Evolutionary conservation across 2,888 invertebrate genomes (phyloP).

Genomic region (Macrosiphum euphorbiae): DNA sequence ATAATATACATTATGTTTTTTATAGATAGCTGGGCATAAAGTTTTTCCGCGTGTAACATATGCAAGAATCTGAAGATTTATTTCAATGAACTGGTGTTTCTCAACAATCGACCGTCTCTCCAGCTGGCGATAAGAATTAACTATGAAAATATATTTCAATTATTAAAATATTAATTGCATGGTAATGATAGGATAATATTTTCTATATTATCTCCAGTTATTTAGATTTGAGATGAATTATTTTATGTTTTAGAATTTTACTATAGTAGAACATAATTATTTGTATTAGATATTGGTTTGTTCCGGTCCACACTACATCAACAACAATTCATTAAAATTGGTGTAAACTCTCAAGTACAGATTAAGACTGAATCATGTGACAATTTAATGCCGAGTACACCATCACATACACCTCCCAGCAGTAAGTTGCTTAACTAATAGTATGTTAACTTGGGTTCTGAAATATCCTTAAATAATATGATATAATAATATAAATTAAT

Average conservation of each 20-base stretch:
- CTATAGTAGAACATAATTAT: conserved; percentile 51
- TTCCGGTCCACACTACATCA: conserved; percentile 49
- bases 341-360: conserved; percentile 61
- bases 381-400: conserved; percentile 54
- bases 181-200: conserved; percentile 15
- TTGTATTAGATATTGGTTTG: conserved; percentile 63
- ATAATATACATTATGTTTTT: conserved; percentile 65
- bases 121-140: conserved; percentile 36
- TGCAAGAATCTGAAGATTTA: conserved; percentile 94
- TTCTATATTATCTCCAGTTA: background rate
- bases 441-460: conserved; percentile 24
- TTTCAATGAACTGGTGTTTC: conserved; percentile 41
- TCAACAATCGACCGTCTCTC: conserved; percentile 49
- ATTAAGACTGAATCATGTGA: conserved; percentile 61
- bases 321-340: conserved; percentile 57
- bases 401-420: conserved; percentile 57
- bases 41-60: conserved; percentile 99
- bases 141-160: background rate
- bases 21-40: conserved; percentile 95
- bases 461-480: background rate
- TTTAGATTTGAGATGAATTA: no score
- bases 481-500: no score
- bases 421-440: conserved; percentile 55
- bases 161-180: conserved; percentile 26
- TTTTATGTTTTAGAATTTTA: conserved; percentile 32